Conservation (phyloP, 1,140 invertebrate species). For the Grapholita molesta region DNA sequence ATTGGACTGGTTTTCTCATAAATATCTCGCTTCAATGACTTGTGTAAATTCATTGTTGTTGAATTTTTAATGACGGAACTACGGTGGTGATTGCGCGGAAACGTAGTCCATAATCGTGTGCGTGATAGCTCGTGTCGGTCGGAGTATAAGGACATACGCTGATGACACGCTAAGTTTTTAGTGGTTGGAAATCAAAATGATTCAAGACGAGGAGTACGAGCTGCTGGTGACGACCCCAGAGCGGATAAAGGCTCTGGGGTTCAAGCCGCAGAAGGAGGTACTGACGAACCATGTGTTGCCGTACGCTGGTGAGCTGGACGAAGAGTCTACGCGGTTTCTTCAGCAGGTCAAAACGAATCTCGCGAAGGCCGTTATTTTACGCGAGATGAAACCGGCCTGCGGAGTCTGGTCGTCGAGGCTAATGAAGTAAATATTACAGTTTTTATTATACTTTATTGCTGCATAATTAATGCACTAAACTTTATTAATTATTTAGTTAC, state of each 20-base stretch:
- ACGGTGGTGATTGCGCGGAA: constrained; percentile 23
- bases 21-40: constrained; percentile 50
- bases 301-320: constrained; percentile 82
- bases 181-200: constrained; percentile 47
- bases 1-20: constrained; percentile 27
- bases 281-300: constrained; percentile 83
- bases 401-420: constrained; percentile 81
- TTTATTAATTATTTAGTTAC: too few relatives aligned
- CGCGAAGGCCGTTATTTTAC: constrained; percentile 81
- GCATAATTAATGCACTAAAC: too few relatives aligned
- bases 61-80: constrained; percentile 44
- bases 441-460: too few relatives aligned
- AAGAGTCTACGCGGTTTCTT: constrained; percentile 81
- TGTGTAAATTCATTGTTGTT: constrained; percentile 66
- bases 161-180: constrained; percentile 26
- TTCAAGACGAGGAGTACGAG: constrained; percentile 64
- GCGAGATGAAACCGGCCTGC: constrained; percentile 84
- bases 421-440: constrained; percentile 84
- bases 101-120: constrained; percentile 25
- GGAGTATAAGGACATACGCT: constrained; percentile 26
- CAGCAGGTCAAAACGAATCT: constrained; percentile 84
- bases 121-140: constrained; percentile 34
- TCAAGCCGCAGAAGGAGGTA: constrained; percentile 81
- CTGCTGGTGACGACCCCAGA: constrained; percentile 46
- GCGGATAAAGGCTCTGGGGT: constrained; percentile 53